Percentiles rank a stretch among this genome's conserved stretches.
These are phyloP conservation scores for Bothrops jararaca DNA, from an alignment of 2,113 vertebrate genomes.

Conservation along the genomic window DNA sequence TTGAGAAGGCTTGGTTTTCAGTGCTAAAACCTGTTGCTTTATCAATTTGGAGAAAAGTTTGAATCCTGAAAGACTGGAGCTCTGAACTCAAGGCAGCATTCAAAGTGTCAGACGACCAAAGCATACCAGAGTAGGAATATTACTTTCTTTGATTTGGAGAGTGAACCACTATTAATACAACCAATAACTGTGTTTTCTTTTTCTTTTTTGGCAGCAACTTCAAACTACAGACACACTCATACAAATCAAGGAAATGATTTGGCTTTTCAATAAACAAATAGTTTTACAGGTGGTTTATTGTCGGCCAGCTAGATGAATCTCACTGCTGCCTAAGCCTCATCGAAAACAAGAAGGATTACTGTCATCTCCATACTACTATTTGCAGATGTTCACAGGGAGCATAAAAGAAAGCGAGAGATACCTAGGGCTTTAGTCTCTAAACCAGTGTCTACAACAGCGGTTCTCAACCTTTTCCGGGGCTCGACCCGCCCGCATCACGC, in stretches of 20 bases:
- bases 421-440: neutral
- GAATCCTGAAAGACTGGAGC: neutral
- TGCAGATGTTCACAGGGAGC: neutral
- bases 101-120: neutral
- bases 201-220: neutral
- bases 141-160: neutral
- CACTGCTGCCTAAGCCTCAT: neutral
- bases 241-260: neutral
- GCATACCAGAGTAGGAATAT: neutral
- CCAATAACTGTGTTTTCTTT: neutral
- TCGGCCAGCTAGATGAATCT: neutral
- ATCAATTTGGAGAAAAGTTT: neutral
- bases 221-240: neutral
- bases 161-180: neutral
- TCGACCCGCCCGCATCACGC: too few relatives aligned
- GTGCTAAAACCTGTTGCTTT: neutral
- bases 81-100: neutral
- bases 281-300: neutral
- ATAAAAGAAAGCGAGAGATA: neutral
- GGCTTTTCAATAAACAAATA: neutral
- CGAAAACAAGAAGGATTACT: neutral
- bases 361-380: neutral
- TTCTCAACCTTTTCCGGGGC: too few relatives aligned
- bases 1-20: neutral
- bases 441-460: neutral